A percentile compares a stretch with the other conserved stretches of the same genome.
These are phyloP conservation scores for Catharus minimus DNA, from an alignment of 2,113 vertebrate species.

Conservation along the genomic window DNA sequence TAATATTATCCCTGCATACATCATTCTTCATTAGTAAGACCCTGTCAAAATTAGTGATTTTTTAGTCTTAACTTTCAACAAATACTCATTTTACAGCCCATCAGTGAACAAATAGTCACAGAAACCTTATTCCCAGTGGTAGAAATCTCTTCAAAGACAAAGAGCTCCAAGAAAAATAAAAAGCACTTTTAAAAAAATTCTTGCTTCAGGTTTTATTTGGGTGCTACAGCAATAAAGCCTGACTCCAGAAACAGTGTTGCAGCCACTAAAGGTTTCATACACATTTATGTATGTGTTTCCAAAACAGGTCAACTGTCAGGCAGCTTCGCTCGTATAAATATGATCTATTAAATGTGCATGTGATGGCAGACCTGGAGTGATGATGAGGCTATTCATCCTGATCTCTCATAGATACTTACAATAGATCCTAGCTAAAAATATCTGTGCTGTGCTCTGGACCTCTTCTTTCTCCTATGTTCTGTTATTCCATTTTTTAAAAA, in stretches of 20 bases:
- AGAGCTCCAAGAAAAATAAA: background rate
- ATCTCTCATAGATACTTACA: background rate
- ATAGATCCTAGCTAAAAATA: background rate
- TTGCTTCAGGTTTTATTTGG: background rate
- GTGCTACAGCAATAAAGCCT: background rate
- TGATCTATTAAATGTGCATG: background rate
- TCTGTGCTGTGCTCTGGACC: background rate
- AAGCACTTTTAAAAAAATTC: background rate
- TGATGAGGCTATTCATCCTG: background rate
- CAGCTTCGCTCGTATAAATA: background rate
- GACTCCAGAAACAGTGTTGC: background rate
- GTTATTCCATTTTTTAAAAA: background rate
- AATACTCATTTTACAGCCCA: background rate
- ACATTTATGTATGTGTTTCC: background rate
- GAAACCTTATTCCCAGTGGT: background rate
- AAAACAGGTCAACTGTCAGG: background rate
- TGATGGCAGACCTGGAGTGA: background rate
- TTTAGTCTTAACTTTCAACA: background rate
- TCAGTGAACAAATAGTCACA: background rate
- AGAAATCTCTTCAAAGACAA: background rate
- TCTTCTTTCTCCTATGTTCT: background rate
- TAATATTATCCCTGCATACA: background rate
- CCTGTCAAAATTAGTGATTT: background rate
- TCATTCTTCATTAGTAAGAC: background rate
- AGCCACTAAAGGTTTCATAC: background rate